Conservation (phyloP, 2,888 invertebrate species). For the Brachynemurus nebulosus region DNA sequence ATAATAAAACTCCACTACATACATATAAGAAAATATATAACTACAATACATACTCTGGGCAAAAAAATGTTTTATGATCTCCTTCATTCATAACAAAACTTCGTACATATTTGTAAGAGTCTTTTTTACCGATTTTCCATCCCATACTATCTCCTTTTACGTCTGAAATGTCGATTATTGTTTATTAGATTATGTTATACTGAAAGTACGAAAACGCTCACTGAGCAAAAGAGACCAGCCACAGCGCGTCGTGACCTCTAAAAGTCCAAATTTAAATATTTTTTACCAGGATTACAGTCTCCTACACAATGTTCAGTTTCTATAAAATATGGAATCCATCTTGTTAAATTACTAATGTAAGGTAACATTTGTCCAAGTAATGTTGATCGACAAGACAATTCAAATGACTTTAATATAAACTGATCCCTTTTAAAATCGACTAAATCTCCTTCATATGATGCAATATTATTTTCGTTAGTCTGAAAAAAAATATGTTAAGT, state of each 20-base stretch:
- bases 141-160: constrained; percentile 27
- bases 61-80: constrained; percentile 37
- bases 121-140: constrained; percentile 31
- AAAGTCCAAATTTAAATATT: too few relatives aligned
- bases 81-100: constrained; percentile 37
- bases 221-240: too few relatives aligned
- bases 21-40: too few relatives aligned
- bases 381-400: not conserved
- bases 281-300: constrained; percentile 27
- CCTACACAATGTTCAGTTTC: constrained; percentile 29
- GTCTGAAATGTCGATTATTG: too few relatives aligned
- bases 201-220: too few relatives aligned
- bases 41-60: constrained; percentile 37
- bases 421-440: not conserved
- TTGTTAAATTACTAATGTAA: constrained; percentile 32
- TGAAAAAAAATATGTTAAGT: too few relatives aligned
- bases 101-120: constrained; percentile 35
- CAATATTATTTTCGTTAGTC: too few relatives aligned
- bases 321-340: constrained; percentile 36
- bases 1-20: too few relatives aligned
- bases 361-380: constrained; percentile 26
- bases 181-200: too few relatives aligned
- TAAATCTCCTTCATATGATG: too few relatives aligned
- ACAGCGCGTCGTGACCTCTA: too few relatives aligned
- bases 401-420: too few relatives aligned